These are phyloP conservation scores for Antigone vipio DNA, from an alignment of 2,113 vertebrate genomes.

Conservation along the genomic window DNA sequence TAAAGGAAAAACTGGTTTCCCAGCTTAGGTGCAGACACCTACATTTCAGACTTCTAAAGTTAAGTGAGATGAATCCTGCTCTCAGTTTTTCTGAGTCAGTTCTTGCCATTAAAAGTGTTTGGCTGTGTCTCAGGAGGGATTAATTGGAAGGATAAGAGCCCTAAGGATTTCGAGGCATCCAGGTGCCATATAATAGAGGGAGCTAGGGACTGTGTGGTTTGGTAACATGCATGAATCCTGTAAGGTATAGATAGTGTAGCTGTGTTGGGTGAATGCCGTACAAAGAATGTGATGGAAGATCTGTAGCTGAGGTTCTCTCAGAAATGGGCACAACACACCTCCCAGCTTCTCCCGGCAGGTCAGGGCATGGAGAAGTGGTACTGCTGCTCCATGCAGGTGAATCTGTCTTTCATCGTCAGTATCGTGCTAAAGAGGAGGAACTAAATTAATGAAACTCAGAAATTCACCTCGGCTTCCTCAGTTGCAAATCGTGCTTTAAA, in stretches of 20 bases:
- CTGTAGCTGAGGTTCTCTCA: background rate
- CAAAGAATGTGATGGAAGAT: background rate
- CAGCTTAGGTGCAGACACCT: background rate
- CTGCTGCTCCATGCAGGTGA: background rate
- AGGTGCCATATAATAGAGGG: background rate
- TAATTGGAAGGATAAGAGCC: background rate
- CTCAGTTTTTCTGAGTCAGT: background rate
- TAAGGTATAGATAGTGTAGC: background rate
- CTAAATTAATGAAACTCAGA: conserved; percentile 29
- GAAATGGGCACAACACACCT: background rate
- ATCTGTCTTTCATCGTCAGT: background rate
- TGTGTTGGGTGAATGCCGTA: background rate
- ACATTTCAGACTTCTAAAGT: background rate
- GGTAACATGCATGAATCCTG: background rate
- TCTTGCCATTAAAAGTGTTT: background rate
- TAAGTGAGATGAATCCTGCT: background rate
- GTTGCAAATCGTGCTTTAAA: conserved; percentile 49
- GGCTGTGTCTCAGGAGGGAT: background rate
- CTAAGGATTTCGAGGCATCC: background rate
- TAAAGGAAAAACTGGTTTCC: background rate
- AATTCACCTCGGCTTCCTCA: conserved; percentile 22
- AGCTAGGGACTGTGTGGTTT: background rate
- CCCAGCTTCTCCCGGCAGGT: background rate
- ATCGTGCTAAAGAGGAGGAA: background rate
- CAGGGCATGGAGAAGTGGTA: background rate